phyloP scores from a whole-genome alignment of 2,888 invertebrate genomes.

The Agrypnus murinus region DNA sequence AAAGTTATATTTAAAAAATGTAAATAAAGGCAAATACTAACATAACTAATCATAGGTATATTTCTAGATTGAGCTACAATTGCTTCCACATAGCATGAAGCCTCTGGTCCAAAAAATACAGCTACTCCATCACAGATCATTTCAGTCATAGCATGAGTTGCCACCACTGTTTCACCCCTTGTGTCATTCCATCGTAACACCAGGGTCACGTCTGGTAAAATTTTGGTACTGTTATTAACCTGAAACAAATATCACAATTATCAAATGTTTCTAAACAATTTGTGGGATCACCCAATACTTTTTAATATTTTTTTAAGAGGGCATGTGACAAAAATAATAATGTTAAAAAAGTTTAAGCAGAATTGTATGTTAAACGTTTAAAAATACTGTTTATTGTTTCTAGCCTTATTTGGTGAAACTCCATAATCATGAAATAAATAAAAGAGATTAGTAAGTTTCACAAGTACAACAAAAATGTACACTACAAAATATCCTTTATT shows the following conservation, averaged over 20 bases:
- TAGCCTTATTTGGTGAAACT: no score
- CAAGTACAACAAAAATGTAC: no score
- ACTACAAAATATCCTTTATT: no score
- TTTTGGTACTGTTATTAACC: constrained; percentile 81
- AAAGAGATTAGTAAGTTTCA: no score
- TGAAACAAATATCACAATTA: constrained; percentile 71
- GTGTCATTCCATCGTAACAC: constrained; percentile 89
- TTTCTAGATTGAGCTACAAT: constrained; percentile 94
- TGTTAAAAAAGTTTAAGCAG: no score
- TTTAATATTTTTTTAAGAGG: no score
- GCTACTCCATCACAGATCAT: constrained; percentile 93
- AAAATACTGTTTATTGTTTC: no score
- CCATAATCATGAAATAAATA: no score
- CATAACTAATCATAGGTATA: constrained; percentile 97
- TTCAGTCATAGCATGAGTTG: constrained; percentile 89
- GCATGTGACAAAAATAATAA: no score
- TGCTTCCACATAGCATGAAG: constrained; percentile 95
- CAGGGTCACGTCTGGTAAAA: constrained; percentile 85
- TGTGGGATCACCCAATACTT: no score
- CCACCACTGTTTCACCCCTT: constrained; percentile 87
- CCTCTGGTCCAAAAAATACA: constrained; percentile 97
- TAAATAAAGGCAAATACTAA: constrained; percentile 74
- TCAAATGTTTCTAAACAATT: no score
- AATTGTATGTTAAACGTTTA: no score
- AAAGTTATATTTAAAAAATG: neutral